Evolutionary conservation across 2,113 vertebrate species (phyloP), one percentile per base, ranked within the genome.

Genomic region (Rhea pennata): DNA sequence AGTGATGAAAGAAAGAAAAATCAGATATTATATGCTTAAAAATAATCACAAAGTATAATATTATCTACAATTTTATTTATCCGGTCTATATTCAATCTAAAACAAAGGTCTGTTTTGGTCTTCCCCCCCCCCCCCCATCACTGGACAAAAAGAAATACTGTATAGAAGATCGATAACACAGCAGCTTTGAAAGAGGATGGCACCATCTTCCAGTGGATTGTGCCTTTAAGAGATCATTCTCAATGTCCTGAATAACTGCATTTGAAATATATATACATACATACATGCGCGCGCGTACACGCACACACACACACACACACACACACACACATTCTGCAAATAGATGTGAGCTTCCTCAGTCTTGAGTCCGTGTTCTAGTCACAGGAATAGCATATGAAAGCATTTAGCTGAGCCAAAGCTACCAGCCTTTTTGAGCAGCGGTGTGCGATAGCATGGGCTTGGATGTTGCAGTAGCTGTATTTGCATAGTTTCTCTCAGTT

Each of bases 1-100:
- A 65, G 58, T 16, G 88, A 88, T 72, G 8, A 79, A 84, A 70
- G 48, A 84, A 90, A 71, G 24, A 90, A 90, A 36, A 92, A 64
- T 61, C 8, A 61, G 21, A 20, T 79, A 8, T 10, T 59, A 42
- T 51, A 42, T 48, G 31, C 9, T 59, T 59, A 19, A 73, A 29
- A 50, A 73, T 56, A 56, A 27, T 31, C 12, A 54, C 9, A 36
- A 39, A 31, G 26, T 27, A 54, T 56, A 56, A 39, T 24, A n/a
- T 51, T 72, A 51, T 53, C 39, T 53, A 36, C 33, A 50, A 36
- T 51, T 53, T 53, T 24, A 53, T 36, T 72, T 53, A 26, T 53
- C 23, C 27, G 17, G 26, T 54, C 17, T 23, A 29, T 29, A 59
- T 59, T 59, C 31, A 59, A 21, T 59, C 29, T 3, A 33, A 59